Evolutionary conservation across 2,888 invertebrate genomes (phyloP), one percentile per base, ranked within the genome.

Genomic region (Andrena fulva): DNA sequence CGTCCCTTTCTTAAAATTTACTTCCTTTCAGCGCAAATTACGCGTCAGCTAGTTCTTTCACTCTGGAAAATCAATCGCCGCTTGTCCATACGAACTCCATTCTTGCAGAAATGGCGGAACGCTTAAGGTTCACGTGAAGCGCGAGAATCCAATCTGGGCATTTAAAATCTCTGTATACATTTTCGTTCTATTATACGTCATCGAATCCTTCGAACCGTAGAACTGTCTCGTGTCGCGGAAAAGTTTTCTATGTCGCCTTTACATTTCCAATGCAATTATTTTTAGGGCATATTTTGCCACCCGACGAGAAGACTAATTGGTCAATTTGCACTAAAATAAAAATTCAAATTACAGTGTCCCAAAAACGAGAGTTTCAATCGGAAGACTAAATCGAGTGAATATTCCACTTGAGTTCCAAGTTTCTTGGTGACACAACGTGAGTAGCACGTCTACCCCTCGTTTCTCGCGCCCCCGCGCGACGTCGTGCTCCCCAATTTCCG

Each of bases 401-500:
- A 42, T 16, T 12, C 42, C 16, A 16, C 42, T 42, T 5, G 42
- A 42, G 16, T 42, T 42, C 16, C 42, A 42, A 27, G 67, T 52
- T 50, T 33, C 35, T 24, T 0, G 31, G 33, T 16, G 20, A 3
- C 3, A 7, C n/a, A 33, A 24, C 35, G 35, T 2, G 54, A 56
- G 42, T 35, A 42, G 59, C 35, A 48, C 29, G 42, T 70, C 48
- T 60, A 70, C 7, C 69, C 42, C 48, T 48, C 27, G 48, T 60
- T 70, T 48, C 59, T 48, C 48, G 20, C 20, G 24, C 12, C n/a
- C 3, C 16, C 12, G 27, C 48, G 42, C 29, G 59, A 56, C 24
- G 54, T 24, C 59, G 12, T 60, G 29, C 42, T 59, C 48, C 48
- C 48, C 69, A 59, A 70, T 70, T 70, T 70, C 69, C 69, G 69